Conservation (phyloP, 2,888 invertebrate genomes). For the Ptychoptera contaminata region DNA sequence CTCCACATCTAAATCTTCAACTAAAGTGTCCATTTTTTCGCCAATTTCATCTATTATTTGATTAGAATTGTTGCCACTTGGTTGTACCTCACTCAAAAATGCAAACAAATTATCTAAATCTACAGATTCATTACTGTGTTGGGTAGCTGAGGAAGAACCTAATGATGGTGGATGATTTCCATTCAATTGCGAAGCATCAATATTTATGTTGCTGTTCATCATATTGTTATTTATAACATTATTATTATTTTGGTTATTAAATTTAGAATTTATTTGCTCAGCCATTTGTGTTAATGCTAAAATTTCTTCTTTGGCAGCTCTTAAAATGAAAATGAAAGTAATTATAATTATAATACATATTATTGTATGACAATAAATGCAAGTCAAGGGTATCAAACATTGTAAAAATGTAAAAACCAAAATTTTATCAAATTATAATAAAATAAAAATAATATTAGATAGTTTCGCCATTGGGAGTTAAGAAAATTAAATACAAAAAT, state of each 20-base stretch:
- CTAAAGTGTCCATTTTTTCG: slow-evolving; percentile 68
- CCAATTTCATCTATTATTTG: slow-evolving; percentile 68
- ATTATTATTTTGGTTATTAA: slow-evolving; percentile 17
- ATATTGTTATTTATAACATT: background rate
- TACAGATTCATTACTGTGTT: slow-evolving; percentile 48
- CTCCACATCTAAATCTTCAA: slow-evolving; percentile 68
- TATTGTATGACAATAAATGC: background rate
- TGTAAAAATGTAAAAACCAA: too few species aligned
- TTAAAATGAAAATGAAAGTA: slow-evolving; percentile 24
- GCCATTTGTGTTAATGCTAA: slow-evolving; percentile 56
- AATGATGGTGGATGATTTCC: slow-evolving; percentile 15
- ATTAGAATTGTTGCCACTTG: slow-evolving; percentile 36
- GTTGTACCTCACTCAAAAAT: slow-evolving; percentile 66
- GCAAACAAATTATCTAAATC: slow-evolving; percentile 83
- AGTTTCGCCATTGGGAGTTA: too few species aligned
- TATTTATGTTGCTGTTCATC: slow-evolving; percentile 5
- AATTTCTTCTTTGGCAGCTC: slow-evolving; percentile 41
- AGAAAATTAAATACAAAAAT: too few species aligned
- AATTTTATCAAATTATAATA: too few species aligned
- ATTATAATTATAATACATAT: slow-evolving; percentile 6
- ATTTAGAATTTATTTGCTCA: slow-evolving; percentile 48
- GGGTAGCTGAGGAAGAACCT: slow-evolving; percentile 15
- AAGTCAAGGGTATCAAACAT: too few species aligned
- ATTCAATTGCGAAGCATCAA: slow-evolving; percentile 12
- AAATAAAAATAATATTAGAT: too few species aligned